phyloP scores from a whole-genome alignment of 2,797 vertebrate species.

The Eulemur albifrons region DNA sequence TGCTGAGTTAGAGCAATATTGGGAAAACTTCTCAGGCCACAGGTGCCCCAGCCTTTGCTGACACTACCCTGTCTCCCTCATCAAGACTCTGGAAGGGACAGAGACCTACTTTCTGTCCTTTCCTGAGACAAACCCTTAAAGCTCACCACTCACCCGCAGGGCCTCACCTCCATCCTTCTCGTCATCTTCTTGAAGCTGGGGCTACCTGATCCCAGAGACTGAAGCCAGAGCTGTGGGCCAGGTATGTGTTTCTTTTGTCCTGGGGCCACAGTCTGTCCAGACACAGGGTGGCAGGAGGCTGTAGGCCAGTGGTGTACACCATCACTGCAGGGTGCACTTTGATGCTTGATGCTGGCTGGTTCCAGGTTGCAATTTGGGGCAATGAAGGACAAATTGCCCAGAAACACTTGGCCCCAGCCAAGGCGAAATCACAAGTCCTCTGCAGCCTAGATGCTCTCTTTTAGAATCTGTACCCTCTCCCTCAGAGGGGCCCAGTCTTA shows the following conservation, averaged over 20 bases:
- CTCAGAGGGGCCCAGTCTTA: background rate
- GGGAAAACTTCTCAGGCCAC: background rate
- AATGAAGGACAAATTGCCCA: background rate
- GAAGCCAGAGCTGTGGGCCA: background rate
- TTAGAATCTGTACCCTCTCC: background rate
- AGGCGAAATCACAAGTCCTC: background rate
- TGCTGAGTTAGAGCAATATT: background rate
- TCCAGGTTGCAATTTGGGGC: background rate
- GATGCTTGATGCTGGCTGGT: background rate
- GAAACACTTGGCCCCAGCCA: background rate
- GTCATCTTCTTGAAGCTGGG: background rate
- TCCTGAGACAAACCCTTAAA: background rate
- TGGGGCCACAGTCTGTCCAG: background rate
- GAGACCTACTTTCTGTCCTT: background rate
- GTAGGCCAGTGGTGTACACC: fast-evolving
- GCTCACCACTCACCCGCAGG: background rate
- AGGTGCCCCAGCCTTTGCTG: background rate
- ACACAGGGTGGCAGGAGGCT: background rate
- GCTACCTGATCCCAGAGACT: background rate
- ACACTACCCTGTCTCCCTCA: background rate
- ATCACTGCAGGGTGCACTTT: background rate
- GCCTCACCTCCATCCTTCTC: background rate
- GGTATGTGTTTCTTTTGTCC: background rate
- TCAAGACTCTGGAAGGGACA: background rate
- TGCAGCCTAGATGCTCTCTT: background rate